phyloP scores from a whole-genome alignment of 2,797 vertebrate genomes.

The Myoxocephalus aenaeus region DNA sequence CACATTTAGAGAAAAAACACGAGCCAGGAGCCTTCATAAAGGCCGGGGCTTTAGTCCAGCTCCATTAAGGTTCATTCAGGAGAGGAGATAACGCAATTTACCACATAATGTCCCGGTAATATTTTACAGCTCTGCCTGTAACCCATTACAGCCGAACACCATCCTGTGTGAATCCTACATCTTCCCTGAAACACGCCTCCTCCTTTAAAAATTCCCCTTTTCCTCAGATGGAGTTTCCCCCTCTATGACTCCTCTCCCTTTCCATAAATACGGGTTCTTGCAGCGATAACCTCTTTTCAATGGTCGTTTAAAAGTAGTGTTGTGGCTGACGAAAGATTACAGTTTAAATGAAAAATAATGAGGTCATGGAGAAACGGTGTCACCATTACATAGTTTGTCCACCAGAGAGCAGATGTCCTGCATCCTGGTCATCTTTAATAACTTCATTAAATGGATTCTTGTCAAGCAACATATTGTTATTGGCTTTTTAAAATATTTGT shows the following conservation, averaged over 20 bases:
- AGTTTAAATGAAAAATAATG: background rate
- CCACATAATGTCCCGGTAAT: constrained; percentile 40
- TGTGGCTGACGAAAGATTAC: background rate
- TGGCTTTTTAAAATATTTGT: background rate
- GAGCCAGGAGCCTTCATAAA: constrained; percentile 30
- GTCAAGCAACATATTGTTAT: background rate
- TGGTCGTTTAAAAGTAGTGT: background rate
- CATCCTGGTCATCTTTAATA: background rate
- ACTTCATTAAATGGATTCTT: background rate
- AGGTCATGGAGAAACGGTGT: background rate
- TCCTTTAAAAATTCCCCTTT: constrained; percentile 2
- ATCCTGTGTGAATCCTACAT: constrained; percentile 17
- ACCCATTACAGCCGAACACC: constrained; percentile 31
- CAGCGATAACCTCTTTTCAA: background rate
- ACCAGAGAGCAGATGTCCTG: background rate
- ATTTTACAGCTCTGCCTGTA: constrained; percentile 31
- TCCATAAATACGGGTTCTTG: background rate
- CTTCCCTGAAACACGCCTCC: constrained; percentile 2
- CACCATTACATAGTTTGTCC: background rate
- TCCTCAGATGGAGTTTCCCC: background rate
- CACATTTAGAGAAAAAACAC: constrained; percentile 45
- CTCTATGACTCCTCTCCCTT: background rate
- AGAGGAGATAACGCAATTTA: constrained; percentile 51
- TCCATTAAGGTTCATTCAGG: constrained; percentile 56
- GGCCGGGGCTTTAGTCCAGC: constrained; percentile 43